A percentile compares a stretch with the other conserved stretches of the same genome.
These are phyloP conservation scores for Acleris literana DNA, from an alignment of 2,888 invertebrate genomes.

Conservation along the genomic window DNA sequence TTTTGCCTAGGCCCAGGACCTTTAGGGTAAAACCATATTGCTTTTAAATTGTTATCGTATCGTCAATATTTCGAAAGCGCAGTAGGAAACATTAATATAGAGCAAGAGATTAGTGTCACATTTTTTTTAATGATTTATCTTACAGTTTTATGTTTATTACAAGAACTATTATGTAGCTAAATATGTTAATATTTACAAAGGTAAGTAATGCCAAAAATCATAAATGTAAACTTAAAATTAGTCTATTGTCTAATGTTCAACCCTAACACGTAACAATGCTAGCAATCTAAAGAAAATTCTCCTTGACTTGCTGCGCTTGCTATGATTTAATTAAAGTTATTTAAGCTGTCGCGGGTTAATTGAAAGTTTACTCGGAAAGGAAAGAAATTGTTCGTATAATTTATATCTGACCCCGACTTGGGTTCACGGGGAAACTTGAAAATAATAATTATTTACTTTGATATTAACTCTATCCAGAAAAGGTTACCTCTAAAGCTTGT, in stretches of 20 bases:
- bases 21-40: too few species aligned
- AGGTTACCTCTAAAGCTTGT: not conserved
- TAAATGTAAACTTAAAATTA: too few species aligned
- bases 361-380: conserved; percentile 69
- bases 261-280: conserved; percentile 55
- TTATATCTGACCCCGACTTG: conserved; percentile 52
- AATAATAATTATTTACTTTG: conserved; percentile 53
- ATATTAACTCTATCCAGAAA: conserved; percentile 15
- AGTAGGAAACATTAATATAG: too few species aligned
- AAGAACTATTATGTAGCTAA: too few species aligned
- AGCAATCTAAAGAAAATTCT: conserved; percentile 56
- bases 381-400: conserved; percentile 61
- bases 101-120: too few species aligned
- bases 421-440: conserved; percentile 48
- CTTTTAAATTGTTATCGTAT: too few species aligned
- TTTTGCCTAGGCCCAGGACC: too few species aligned
- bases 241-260: conserved; percentile 40
- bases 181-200: too few species aligned
- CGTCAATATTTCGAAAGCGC: too few species aligned
- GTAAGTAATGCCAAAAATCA: too few species aligned
- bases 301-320: conserved; percentile 48
- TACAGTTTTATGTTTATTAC: too few species aligned
- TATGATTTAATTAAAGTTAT: conserved; percentile 80
- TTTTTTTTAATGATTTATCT: too few species aligned
- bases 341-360: conserved; percentile 69